Base-by-base conservation (phyloP, 2,113 vertebrate species). In the Peucedramus taeniatus region DNA sequence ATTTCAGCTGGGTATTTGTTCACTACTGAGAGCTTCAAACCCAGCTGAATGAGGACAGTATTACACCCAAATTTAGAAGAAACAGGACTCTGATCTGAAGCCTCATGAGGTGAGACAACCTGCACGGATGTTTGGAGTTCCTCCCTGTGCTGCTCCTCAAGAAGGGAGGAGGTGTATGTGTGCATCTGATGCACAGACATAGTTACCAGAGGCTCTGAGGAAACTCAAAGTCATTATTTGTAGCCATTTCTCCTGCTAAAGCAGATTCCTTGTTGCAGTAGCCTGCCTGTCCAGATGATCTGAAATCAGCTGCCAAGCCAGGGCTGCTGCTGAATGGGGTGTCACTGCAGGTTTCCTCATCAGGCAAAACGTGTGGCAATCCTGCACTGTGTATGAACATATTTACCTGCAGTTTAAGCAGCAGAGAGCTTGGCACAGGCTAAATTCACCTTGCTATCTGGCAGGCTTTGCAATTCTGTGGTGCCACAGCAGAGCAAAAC, bases 351-450 rank as follows among this genome's bases (percentile, higher is more conserved):
- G 69, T 30, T 37, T 87, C 81, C 78, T 84, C 68, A 49, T 49
- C 82, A 50, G 42, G 17, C 19, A 68, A 86, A 83, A 61, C 66
- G 76, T 12, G 2, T 30, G 53, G 44, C 76, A 81, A 19, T 10
- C 39, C 69, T 35, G 31, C 0, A 0, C 72, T 27, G 30, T 11
- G 49, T 9, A 33, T 6, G 23, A 72, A 81, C 35, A 39, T 6
- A 30, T 30, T 53, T 35, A 26, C 75, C 17, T 72, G 12, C 18
- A 22, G 35, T 39, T 78, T 35, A 45, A 81, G 59, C 50, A 89
- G 54, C 7, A 66, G 80, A 60, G 40, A 89, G 54, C 83, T 80
- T 6, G 10, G 71, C 89, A 94, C 12, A 87, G 42, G 30, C 49
- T 61, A 30, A 56, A 80, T 22, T 51, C 54, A 28, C 81, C 54